These are phyloP conservation scores for Pluvialis apricaria DNA, from an alignment of 2,113 vertebrate genomes.

Conservation along the genomic window DNA sequence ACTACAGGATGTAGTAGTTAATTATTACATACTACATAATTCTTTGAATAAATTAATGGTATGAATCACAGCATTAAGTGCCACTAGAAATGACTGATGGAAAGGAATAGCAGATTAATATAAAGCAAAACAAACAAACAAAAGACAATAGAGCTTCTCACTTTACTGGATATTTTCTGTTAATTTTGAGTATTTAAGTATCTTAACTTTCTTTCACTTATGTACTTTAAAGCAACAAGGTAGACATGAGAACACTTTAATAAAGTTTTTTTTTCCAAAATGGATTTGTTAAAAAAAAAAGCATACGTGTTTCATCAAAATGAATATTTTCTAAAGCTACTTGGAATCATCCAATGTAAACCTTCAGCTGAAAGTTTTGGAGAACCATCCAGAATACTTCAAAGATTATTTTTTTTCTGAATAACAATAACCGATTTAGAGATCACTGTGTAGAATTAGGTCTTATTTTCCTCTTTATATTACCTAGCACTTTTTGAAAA, in stretches of 20 bases:
- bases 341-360: neutral
- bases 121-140: neutral
- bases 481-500: neutral
- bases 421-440: neutral
- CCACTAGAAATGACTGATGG: neutral
- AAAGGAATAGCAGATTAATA: neutral
- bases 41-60: slow-evolving; percentile 14
- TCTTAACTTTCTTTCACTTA: neutral
- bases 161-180: neutral
- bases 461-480: neutral
- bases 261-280: neutral
- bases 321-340: neutral
- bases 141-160: neutral
- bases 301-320: neutral
- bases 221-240: neutral
- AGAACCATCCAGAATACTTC: neutral
- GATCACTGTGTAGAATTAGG: neutral
- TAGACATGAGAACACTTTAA: neutral
- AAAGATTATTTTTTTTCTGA: neutral
- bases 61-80: neutral
- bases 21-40: neutral
- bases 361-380: neutral
- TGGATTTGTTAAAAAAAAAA: neutral
- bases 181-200: neutral
- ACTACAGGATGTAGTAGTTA: neutral